Evolutionary conservation across 2,888 invertebrate genomes (phyloP).

Genomic region (Pseudococcus viburni): DNA sequence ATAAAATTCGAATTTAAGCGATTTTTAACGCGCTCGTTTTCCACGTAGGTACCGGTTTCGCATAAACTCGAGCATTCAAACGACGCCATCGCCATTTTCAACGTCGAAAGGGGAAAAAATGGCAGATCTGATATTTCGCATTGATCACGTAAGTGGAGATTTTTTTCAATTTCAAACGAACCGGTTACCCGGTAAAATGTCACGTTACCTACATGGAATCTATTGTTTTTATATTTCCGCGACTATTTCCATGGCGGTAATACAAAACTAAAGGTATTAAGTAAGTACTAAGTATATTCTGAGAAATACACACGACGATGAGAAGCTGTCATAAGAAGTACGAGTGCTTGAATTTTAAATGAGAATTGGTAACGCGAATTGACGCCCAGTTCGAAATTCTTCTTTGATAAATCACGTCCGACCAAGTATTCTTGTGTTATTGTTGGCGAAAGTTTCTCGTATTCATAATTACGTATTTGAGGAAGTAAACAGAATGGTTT

Average conservation of each 20-base stretch:
- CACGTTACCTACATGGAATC: constrained; percentile 1
- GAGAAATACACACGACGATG: constrained; percentile 25
- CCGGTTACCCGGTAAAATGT: constrained; percentile 24
- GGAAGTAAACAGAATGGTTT: constrained; percentile 26
- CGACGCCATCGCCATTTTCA: background rate
- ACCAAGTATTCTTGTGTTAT: background rate
- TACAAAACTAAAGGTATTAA: background rate
- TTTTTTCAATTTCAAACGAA: background rate
- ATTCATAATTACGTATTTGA: constrained; percentile 25
- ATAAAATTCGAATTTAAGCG: constrained; percentile 51
- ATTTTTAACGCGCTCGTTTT: constrained; percentile 12
- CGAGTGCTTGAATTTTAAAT: constrained; percentile 36
- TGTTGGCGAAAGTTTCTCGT: constrained; percentile 38
- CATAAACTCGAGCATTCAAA: background rate
- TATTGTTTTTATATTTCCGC: background rate
- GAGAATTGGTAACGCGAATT: constrained; percentile 32
- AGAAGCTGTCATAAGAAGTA: background rate
- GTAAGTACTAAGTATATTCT: constrained; percentile 29
- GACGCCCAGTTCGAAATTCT: background rate
- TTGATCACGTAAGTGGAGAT: constrained; percentile 12
- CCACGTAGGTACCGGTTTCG: background rate
- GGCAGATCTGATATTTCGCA: background rate
- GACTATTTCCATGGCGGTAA: background rate
- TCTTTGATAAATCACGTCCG: constrained; percentile 38
- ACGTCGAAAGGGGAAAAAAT: background rate